Evolutionary conservation across 2,113 vertebrate species (phyloP), one percentile per base, ranked within the genome.

Genomic region (Scatophagus argus): DNA sequence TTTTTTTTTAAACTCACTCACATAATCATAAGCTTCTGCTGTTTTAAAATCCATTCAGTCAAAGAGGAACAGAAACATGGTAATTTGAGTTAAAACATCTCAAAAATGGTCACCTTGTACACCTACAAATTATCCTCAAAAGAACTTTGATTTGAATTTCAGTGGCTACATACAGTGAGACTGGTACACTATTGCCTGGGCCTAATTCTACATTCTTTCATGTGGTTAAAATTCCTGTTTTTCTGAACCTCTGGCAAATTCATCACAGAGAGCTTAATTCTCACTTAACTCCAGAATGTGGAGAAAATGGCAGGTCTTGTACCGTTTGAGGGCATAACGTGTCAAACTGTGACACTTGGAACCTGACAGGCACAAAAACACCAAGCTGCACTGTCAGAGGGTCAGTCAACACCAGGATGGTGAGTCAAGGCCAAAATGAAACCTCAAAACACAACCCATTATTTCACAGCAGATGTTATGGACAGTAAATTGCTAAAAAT

Each of bases 1-100:
- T 21, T 34, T 41, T 59, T 55, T 58, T 12, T 19, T n/a, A n/a
- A 60, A 61, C 17, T 55, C 8, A 19, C 25, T 60, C 17, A 25
- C 38, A 52, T 44, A 62, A 74, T 79, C 29, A 38, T 36, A n/a
- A 39, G 43, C 29, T 1, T 55, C 17, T n/a, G 34, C 69, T 58
- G 8, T 66, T 79, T 84, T 71, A 68, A 72, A 79, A 81, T 75
- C 65, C 61, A 82, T 81, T 69, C 77, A 31, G 72, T 51, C 17
- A 79, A 67, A n/a, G 39, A 51, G 5, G 27, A 76, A 68, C 13
- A 66, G 17, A 65, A 62, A 66, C 23, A 65, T 51, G 14, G 32
- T 62, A 6, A 77, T 66, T 70, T 55, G 2, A 71, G 6, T 12
- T 29, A 17, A 4, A 36, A 61, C 63, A 58, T 55, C 34, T 47